phyloP scores from a whole-genome alignment of 2,113 vertebrate genomes.

The Sander vitreus region DNA sequence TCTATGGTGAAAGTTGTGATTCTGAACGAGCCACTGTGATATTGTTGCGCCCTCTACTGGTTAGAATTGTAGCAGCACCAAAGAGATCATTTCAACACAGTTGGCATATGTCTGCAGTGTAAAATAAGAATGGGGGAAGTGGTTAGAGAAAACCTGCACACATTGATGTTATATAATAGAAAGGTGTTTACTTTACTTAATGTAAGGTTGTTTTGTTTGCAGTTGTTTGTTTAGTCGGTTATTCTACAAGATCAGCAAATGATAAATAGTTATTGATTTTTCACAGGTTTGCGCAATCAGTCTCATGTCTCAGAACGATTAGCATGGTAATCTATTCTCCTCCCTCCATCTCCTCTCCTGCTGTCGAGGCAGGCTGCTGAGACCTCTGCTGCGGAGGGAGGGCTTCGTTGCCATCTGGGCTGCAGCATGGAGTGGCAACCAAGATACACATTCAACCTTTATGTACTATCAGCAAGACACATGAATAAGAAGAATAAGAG shows the following conservation, averaged over 20 bases:
- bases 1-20: not conserved
- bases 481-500: not conserved
- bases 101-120: not conserved
- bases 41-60: conserved; percentile 68
- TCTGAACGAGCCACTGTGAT: conserved; percentile 22
- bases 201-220: not conserved
- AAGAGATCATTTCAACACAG: not conserved
- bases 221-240: not conserved
- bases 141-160: not conserved
- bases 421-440: conserved; percentile 60
- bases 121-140: not conserved
- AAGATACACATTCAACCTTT: conserved; percentile 18
- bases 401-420: conserved; percentile 74
- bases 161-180: not conserved
- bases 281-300: conserved; percentile 37
- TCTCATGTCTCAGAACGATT: conserved; percentile 42
- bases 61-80: conserved; percentile 12
- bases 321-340: conserved; percentile 52
- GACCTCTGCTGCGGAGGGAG: conserved; percentile 52
- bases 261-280: conserved; percentile 41
- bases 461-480: conserved; percentile 8
- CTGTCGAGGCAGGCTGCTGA: conserved; percentile 69
- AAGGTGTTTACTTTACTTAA: not conserved
- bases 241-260: not conserved
- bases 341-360: conserved; percentile 53